Conservation (phyloP, 2,888 invertebrate genomes). For the Synanthedon tipuliformis region DNA sequence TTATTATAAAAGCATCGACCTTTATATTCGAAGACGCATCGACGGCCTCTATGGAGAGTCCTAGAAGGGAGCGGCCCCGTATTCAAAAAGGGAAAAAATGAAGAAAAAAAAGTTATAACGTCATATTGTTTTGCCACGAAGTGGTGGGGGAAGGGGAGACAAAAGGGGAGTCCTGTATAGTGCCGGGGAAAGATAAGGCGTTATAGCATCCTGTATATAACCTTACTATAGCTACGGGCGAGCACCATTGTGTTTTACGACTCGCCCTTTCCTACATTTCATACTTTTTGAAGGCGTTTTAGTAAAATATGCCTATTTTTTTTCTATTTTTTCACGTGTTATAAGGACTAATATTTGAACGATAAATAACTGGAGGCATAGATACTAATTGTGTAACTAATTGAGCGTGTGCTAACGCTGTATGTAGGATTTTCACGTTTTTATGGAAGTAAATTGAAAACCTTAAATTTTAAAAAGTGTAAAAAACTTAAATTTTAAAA, state of each 20-base stretch:
- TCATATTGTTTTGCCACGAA: slow-evolving; percentile 69
- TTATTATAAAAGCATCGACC: slow-evolving; percentile 29
- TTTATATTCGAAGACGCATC: slow-evolving; percentile 40
- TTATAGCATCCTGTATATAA: slow-evolving; percentile 43
- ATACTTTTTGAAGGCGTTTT: slow-evolving; percentile 42
- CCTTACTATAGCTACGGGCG: slow-evolving; percentile 21
- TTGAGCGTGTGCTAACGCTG: too few relatives aligned
- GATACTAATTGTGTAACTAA: too few relatives aligned
- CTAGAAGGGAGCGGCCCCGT: slow-evolving; percentile 46
- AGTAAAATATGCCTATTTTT: slow-evolving; percentile 18
- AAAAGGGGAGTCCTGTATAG: slow-evolving; percentile 46
- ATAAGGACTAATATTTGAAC: too few relatives aligned
- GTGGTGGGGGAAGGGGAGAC: slow-evolving; percentile 30
- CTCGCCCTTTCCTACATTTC: slow-evolving; percentile 39
- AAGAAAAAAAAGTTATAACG: slow-evolving; percentile 65
- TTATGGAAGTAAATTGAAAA: too few relatives aligned
- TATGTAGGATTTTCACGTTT: too few relatives aligned
- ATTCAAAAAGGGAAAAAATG: slow-evolving; percentile 65
- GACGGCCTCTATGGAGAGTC: slow-evolving; percentile 44
- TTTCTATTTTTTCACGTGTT: too few relatives aligned
- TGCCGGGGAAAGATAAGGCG: slow-evolving; percentile 58
- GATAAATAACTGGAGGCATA: too few relatives aligned
- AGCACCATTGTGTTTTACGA: slow-evolving; percentile 43
- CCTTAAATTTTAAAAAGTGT: too few relatives aligned
- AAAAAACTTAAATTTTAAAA: too few relatives aligned